Evolutionary conservation across 2,888 invertebrate genomes (phyloP), one percentile per base, ranked within the genome.

Genomic region (Spatulosminthurus flaviceps): DNA sequence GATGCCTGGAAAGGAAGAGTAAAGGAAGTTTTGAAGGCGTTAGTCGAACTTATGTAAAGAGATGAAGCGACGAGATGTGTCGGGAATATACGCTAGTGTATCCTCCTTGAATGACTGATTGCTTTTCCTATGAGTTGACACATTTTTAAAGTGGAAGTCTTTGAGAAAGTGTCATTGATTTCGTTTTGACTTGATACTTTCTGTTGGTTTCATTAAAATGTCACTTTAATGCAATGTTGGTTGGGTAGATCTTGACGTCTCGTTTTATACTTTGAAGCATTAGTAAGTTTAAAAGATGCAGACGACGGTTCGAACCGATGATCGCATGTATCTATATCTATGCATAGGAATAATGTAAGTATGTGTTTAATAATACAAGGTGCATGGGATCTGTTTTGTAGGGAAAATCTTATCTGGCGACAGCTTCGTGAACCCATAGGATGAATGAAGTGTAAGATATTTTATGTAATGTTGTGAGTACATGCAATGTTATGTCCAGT

Each of bases 111-210:
- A 69, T 77, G 77, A 77, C 69, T 77, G 77, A 77, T 77, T 69
- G 29, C 77, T 69, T 69, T 77, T 77, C 29, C 42, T 67, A 41
- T 42, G 26, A 34, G 26, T 51, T 77, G 70, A 67, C 77, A 70
- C 77, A 41, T 66, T 64, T 41, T 34, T 28, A 64, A 24, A 66
- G 66, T 41, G 66, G 29, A 76, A 60, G n/a, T 41, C 41, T 71
- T 64, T 64, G 26, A 51, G 69, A 77, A 66, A 76, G 51, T 77
- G 77, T 77, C 77, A 77, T 51, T 77, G 51, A 51, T 43, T 43
- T 26, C 26, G 28, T 67, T 67, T 67, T 72, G 43, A 72, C 43
- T 43, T 34, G 43, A 43, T 72, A 43, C 71, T 72, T 72, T 72
- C 70, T 72, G 42, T 72, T 29, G 51, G 43, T 22, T 42, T 72